Evolutionary conservation across 2,888 invertebrate genomes (phyloP).

Genomic region (Drymonia ruficornis): DNA sequence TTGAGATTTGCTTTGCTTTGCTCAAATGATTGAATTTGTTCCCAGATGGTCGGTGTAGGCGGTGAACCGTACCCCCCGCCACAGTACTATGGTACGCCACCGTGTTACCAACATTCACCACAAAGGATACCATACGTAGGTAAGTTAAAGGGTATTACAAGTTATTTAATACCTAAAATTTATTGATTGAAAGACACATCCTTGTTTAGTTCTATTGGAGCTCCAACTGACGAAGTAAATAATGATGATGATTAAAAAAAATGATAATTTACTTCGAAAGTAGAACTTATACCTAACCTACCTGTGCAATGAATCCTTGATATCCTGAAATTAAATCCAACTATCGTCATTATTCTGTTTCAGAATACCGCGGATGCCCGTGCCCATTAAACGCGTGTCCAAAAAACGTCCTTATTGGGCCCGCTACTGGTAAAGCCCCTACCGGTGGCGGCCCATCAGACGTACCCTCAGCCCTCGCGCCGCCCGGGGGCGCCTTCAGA

Average conservation of each 20-base stretch:
- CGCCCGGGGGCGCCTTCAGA: constrained; percentile 82
- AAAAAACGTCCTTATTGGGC: constrained; percentile 99
- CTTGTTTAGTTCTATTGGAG: no score
- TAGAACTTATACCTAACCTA: no score
- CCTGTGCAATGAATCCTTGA: no score
- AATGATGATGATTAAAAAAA: no score
- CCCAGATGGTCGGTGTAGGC: constrained; percentile 76
- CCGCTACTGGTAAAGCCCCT: constrained; percentile 98
- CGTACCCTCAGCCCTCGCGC: constrained; percentile 67
- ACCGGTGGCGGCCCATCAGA: constrained; percentile 85
- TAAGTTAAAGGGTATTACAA: constrained; percentile 58
- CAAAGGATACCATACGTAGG: constrained; percentile 88
- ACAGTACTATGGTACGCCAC: constrained; percentile 79
- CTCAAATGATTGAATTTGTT: not conserved
- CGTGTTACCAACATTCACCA: constrained; percentile 84
- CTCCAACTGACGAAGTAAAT: no score
- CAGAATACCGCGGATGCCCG: constrained; percentile 88
- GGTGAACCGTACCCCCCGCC: constrained; percentile 77
- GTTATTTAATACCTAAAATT: no score
- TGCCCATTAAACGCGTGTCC: constrained; percentile 97
- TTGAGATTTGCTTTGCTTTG: not conserved
- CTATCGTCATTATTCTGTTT: constrained; percentile 33
- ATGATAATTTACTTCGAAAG: no score
- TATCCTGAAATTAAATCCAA: no score
- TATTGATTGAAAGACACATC: no score